Base-by-base conservation (phyloP, 2,797 vertebrate genomes). In the Dallia pectoralis region DNA sequence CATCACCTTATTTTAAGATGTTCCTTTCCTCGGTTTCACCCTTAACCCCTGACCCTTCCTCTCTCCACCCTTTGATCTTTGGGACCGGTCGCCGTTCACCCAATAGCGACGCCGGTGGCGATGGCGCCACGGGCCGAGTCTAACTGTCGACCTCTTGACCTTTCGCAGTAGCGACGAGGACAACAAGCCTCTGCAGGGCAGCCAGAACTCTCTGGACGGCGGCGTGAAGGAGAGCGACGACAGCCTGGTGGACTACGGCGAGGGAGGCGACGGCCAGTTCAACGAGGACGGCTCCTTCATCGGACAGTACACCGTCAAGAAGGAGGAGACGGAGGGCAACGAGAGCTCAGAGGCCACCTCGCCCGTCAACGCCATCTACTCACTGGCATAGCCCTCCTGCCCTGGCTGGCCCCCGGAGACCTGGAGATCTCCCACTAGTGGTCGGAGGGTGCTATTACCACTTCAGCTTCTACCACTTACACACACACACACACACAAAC, bases 261-360 rank as follows among this genome's bases (percentile, higher is more conserved):
- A 99, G 78, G 97, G 97, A 0, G 97, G 97, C 0, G 96, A 99
- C 0, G 97, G 97, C 3, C 97, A 99, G 89, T 99, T 99, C 85
- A 99, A 99, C 0, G 98, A 99, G 82, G 97, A 99, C 0, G 98
- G 98, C 69, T 99, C 97, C 44, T 99, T 99, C 85, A 99, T 99
- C 3, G 98, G 98, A 82, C 98, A 99, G 89, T 99, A 99, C 92
- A 99, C 97, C 0, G 98, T 98, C 82, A 99, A 96, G 91, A 99
- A 99, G 90, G 97, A 99, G 6, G 97, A 99, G 86, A 98, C 98
- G 0, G 98, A 99, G 87, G 98, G 98, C 86, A 99, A 99, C 0
- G 98, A 99, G 86, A 99, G 98, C 91, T 99, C 98, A 0, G 97
- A 99, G 89, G 97, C 98, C 89, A 99, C 98, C 0, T 99, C 98